Percentiles rank a stretch among this genome's conserved stretches.
These are phyloP conservation scores for Charadrius vociferus DNA, from an alignment of 2,113 vertebrate genomes.

Conservation along the genomic window DNA sequence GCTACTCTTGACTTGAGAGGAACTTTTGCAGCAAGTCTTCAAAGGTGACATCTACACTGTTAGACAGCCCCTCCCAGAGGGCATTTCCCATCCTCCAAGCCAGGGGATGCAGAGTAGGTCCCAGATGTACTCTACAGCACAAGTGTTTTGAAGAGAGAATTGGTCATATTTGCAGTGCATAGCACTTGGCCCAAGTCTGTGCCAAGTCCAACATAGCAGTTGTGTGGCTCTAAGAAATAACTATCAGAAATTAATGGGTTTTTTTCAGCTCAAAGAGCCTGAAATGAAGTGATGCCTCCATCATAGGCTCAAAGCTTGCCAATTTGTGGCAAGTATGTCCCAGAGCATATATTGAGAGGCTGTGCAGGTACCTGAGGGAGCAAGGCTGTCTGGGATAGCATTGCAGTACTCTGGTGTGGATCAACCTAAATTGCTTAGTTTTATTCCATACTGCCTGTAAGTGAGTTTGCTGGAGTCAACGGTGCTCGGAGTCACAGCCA, in stretches of 20 bases:
- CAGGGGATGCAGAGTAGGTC: background rate
- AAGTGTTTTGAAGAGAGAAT: background rate
- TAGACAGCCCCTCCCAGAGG: background rate
- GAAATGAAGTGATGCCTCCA: background rate
- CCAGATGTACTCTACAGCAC: background rate
- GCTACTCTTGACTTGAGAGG: background rate
- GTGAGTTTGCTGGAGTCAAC: background rate
- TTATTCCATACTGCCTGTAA: background rate
- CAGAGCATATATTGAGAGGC: background rate
- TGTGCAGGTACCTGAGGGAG: background rate
- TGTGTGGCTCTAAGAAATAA: background rate
- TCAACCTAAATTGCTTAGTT: background rate
- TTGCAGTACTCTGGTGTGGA: background rate
- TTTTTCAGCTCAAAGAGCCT: background rate
- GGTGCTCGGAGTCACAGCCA: background rate
- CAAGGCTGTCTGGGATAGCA: background rate
- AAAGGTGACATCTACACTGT: background rate
- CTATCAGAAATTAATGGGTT: background rate
- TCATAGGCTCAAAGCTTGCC: background rate
- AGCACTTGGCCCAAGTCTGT: background rate
- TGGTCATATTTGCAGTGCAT: background rate
- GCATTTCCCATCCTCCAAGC: background rate
- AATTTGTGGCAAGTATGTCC: background rate
- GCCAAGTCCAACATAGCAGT: background rate
- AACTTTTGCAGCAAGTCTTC: background rate